These are phyloP conservation scores for Steinernema scapterisci DNA, from an alignment of 2,888 invertebrate species.

Conservation along the genomic window DNA sequence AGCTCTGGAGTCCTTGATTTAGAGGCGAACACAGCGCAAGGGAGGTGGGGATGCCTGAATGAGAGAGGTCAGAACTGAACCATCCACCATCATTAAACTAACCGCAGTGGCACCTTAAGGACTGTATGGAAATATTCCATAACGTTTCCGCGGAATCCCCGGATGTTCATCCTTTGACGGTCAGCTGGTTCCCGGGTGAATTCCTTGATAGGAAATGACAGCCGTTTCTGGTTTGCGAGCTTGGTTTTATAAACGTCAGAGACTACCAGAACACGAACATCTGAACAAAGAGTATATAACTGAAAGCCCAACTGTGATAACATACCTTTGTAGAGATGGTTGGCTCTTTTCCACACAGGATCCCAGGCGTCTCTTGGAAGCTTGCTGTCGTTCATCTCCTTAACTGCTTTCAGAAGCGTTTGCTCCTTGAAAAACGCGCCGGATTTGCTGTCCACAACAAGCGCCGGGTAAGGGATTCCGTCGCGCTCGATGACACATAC, in stretches of 20 bases:
- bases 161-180: not conserved
- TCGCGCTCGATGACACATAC: slow-evolving; percentile 39
- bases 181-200: not conserved
- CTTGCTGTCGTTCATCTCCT: not conserved
- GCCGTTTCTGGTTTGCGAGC: not conserved
- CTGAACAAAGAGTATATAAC: not conserved
- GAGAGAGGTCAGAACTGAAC: not conserved
- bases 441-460: slow-evolving; percentile 41
- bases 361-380: not conserved
- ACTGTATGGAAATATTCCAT: not conserved
- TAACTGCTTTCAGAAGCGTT: not conserved
- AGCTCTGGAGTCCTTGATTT: not conserved
- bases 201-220: not conserved
- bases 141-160: not conserved
- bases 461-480: slow-evolving; percentile 24
- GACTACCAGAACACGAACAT: slow-evolving; percentile 5
- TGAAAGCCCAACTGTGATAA: not conserved
- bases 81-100: not conserved
- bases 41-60: not conserved
- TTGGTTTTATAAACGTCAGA: not conserved
- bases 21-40: not conserved
- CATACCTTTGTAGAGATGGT: not conserved
- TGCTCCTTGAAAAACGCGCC: slow-evolving; percentile 37
- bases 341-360: not conserved
- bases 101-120: not conserved